Conservation (phyloP, 1,140 invertebrate genomes). For the Heliconius hermathena region DNA sequence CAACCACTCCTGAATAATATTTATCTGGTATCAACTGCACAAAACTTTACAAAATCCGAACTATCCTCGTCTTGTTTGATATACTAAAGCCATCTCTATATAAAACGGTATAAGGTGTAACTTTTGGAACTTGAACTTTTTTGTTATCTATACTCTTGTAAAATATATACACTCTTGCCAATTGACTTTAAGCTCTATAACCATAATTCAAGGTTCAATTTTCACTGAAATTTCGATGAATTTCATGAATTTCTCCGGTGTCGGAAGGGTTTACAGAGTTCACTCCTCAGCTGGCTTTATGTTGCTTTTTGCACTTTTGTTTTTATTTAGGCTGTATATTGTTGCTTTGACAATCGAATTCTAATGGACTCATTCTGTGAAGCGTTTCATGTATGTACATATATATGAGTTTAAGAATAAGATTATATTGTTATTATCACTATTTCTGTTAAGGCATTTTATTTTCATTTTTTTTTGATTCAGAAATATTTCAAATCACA, state of each 20-base stretch:
- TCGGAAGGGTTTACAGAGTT: conserved; percentile 45
- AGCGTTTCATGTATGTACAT: not conserved
- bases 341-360: conserved; percentile 31
- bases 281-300: conserved; percentile 41
- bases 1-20: conserved; percentile 65
- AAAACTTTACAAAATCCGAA: conserved; percentile 49
- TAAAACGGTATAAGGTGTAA: conserved; percentile 22
- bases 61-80: conserved; percentile 21
- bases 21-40: conserved; percentile 57
- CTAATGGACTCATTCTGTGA: conserved; percentile 25
- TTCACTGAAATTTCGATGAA: conserved; percentile 20
- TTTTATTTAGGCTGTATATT: conserved; percentile 41
- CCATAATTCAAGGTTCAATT: conserved; percentile 21
- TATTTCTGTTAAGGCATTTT: not conserved
- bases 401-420: not conserved
- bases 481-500: not conserved
- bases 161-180: conserved; percentile 32
- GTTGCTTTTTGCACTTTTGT: conserved; percentile 45
- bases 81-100: conserved; percentile 38
- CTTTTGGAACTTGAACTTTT: conserved; percentile 29
- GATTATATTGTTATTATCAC: not conserved
- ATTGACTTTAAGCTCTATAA: conserved; percentile 34
- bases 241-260: conserved; percentile 41
- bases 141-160: conserved; percentile 41
- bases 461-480: not conserved